These are phyloP conservation scores for Coturnix japonica DNA, from an alignment of 2,113 vertebrate species.

Conservation along the genomic window DNA sequence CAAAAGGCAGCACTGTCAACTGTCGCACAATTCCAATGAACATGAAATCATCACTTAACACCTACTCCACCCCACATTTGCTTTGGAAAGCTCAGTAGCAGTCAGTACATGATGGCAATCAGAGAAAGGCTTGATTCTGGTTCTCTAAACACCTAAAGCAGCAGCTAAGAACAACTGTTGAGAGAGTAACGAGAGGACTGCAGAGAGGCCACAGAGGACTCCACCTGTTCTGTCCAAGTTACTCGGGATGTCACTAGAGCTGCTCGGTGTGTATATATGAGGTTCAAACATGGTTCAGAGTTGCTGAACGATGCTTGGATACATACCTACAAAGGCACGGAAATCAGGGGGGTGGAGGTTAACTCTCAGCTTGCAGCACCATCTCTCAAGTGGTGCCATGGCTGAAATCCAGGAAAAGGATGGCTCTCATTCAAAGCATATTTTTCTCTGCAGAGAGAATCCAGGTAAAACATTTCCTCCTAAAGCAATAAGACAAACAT, in stretches of 20 bases:
- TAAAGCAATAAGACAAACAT: not conserved
- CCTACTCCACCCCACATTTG: not conserved
- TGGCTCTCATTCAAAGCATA: not conserved
- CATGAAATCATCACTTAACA: not conserved
- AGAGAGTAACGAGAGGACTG: not conserved
- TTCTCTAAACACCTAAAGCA: not conserved
- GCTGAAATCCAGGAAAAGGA: not conserved
- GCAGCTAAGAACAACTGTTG: not conserved
- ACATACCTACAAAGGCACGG: not conserved
- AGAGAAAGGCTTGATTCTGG: not conserved
- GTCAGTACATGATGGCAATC: not conserved
- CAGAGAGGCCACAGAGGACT: not conserved
- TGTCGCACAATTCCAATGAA: not conserved
- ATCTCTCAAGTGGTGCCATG: not conserved
- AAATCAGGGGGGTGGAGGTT: rapidly evolving
- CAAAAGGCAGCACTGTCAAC: not conserved
- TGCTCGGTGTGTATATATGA: not conserved
- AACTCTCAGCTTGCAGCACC: not conserved
- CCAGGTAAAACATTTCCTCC: not conserved
- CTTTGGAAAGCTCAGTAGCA: not conserved
- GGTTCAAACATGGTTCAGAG: not conserved
- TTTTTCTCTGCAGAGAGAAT: not conserved
- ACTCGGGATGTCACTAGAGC: not conserved
- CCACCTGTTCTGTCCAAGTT: not conserved
- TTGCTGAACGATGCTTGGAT: not conserved